Evolutionary conservation across 2,113 vertebrate species (phyloP).

Genomic region (Aspidoscelis tigris): DNA sequence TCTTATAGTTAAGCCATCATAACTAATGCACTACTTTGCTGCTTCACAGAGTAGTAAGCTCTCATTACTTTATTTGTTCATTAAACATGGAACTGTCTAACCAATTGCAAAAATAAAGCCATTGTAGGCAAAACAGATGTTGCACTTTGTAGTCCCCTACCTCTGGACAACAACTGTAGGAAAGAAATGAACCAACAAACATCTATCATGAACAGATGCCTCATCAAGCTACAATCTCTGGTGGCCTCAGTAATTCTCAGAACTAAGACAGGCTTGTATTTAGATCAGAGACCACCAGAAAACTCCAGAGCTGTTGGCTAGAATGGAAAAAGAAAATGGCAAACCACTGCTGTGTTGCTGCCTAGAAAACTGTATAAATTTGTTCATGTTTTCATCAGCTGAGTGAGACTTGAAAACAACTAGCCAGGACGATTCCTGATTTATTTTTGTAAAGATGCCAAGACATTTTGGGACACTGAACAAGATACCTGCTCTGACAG

Average conservation of each 20-base stretch:
- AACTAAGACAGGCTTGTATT: too few species aligned
- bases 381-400: too few species aligned
- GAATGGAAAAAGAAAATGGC: too few species aligned
- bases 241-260: too few species aligned
- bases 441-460: neutral
- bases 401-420: too few species aligned
- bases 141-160: neutral
- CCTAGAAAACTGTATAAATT: too few species aligned
- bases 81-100: neutral
- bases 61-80: neutral
- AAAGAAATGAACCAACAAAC: neutral
- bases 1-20: neutral
- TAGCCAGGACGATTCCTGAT: too few species aligned
- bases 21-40: neutral
- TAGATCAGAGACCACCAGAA: too few species aligned
- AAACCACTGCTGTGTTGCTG: too few species aligned
- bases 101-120: neutral
- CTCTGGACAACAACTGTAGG: neutral
- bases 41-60: neutral
- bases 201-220: neutral
- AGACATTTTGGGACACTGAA: neutral
- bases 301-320: too few species aligned
- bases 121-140: neutral
- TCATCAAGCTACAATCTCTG: neutral
- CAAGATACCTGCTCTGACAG: slow-evolving; percentile 1